These are phyloP conservation scores for Botia kubotai DNA, from an alignment of 2,797 vertebrate genomes.

Conservation along the genomic window DNA sequence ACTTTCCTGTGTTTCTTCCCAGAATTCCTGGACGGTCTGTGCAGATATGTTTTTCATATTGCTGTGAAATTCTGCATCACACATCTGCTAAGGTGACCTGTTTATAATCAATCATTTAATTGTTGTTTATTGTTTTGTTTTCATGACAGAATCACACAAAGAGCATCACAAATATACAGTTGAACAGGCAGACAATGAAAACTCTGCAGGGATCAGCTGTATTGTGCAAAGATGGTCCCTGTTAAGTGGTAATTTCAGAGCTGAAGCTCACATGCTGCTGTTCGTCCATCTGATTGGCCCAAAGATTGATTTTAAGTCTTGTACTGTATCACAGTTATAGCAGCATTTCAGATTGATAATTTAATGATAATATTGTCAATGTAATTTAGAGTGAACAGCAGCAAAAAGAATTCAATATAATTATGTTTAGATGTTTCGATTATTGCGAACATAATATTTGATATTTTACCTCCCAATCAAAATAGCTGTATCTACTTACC, in stretches of 20 bases:
- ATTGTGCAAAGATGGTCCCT: no score
- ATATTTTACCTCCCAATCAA: no score
- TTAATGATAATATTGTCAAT: no score
- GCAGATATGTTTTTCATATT: background rate
- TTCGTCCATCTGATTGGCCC: constrained; percentile 17
- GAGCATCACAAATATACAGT: background rate
- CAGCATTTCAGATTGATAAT: background rate
- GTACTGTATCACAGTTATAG: constrained; percentile 37
- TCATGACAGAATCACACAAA: background rate
- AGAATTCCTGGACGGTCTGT: constrained; percentile 13
- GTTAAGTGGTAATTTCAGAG: constrained; percentile 56
- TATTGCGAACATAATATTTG: no score
- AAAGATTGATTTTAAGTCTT: constrained; percentile 75
- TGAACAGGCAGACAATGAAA: background rate
- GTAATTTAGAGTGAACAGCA: no score
- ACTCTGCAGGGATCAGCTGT: no score
- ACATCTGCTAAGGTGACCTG: no score
- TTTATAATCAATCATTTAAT: background rate
- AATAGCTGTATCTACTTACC: no score
- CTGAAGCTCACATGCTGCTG: no score
- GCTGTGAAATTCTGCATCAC: no score
- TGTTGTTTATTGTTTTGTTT: background rate
- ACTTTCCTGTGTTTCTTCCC: background rate
- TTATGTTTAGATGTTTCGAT: no score
- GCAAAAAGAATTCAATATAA: no score